Conservation (phyloP, 2,797 vertebrate genomes). For the Crypturellus tataupa region DNA sequence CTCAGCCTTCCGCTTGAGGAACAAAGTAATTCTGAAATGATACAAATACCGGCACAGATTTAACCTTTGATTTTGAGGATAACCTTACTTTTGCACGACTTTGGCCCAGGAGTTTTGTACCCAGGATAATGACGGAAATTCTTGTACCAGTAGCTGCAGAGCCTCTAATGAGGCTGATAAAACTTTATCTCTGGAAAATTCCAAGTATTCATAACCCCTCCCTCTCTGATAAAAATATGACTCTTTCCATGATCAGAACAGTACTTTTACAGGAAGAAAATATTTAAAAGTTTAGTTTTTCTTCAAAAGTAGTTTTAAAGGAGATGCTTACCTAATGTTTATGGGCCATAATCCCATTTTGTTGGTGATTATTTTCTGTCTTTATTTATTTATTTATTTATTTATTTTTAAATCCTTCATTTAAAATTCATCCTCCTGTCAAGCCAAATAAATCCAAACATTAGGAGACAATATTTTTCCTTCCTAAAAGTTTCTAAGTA, state of each 20-base stretch:
- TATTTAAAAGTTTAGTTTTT: not conserved
- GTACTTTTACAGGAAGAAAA: not conserved
- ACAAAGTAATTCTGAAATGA: not conserved
- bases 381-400: not conserved
- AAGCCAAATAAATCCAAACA: not conserved
- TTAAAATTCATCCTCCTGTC: not conserved
- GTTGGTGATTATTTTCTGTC: not conserved
- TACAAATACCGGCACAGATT: not conserved
- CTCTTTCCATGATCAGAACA: not conserved
- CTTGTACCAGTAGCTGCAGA: not conserved
- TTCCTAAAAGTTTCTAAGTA: not conserved
- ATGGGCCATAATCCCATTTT: not conserved
- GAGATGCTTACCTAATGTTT: not conserved
- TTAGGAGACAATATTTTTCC: fast-evolving
- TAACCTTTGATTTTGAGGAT: not conserved
- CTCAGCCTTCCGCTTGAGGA: not conserved
- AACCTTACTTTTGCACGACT: not conserved
- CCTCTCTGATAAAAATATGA: not conserved
- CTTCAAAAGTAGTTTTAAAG: not conserved
- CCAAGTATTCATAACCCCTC: not conserved
- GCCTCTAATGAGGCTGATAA: not conserved
- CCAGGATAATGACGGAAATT: not conserved
- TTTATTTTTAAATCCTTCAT: not conserved
- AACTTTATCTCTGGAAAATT: not conserved
- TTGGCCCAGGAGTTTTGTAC: not conserved